Evolutionary conservation across 2,888 invertebrate species (phyloP).

Genomic region (Spilarctia lutea): DNA sequence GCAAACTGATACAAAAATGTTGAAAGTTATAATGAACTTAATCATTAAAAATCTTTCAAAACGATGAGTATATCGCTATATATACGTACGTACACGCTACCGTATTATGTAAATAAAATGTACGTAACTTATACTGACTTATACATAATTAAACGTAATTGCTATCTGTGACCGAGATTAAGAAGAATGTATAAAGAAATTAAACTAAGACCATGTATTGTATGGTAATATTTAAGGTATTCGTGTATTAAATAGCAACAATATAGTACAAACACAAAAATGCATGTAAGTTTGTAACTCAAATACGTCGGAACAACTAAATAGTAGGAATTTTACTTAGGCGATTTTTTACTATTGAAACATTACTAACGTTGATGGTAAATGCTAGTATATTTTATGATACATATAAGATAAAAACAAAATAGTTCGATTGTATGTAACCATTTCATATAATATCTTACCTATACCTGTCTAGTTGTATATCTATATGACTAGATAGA

Average conservation of each 20-base stretch:
- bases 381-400: not conserved
- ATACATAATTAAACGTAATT: not conserved
- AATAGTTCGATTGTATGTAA: not conserved
- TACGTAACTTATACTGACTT: conserved; percentile 4
- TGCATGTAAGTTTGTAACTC: not conserved
- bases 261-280: not conserved
- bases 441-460: not conserved
- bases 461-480: not conserved
- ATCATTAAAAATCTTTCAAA: not conserved
- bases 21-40: not conserved
- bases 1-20: not conserved
- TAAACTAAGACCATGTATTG: not conserved
- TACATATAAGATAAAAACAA: not conserved
- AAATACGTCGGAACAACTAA: no score
- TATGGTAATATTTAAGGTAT: not conserved
- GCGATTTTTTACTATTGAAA: no score
- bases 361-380: no score
- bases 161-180: conserved; percentile 3
- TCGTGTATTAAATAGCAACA: not conserved
- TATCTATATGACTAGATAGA: not conserved
- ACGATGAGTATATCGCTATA: not conserved
- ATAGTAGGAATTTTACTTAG: not conserved
- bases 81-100: not conserved
- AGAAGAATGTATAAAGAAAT: conserved; percentile 8
- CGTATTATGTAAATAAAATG: conserved; percentile 6